Evolutionary conservation across 2,113 vertebrate genomes (phyloP), one percentile per base, ranked within the genome.

Genomic region (Halichoeres trimaculatus): DNA sequence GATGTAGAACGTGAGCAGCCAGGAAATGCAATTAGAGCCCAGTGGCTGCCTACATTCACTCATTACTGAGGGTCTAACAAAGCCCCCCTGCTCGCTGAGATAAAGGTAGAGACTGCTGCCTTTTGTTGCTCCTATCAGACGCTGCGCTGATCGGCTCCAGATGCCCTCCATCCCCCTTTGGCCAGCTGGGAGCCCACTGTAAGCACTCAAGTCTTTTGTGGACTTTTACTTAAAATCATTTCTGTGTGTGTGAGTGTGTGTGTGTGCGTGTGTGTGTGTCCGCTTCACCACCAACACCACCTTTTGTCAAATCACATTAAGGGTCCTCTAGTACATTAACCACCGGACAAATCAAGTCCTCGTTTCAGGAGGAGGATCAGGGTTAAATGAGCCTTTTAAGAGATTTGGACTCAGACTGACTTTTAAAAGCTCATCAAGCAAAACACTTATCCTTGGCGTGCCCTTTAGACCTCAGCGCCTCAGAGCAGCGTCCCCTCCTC

Each of bases 311-410:
- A 91, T 93, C 63, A 87, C 85, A 90, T 91, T 90, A 90, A 86
- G 65, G 55, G 55, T 61, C 74, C 87, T 88, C 81, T 80, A 81
- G 83, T 78, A 91, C 86, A 90, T 93, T 93, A 92, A 91, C 71
- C 74, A 84, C 53, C 17, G 67, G 91, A 90, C 85, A 81, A 91
- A 93, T 92, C 90, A 87, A 84, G 90, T 90, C 81, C 78, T 70
- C 70, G 56, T 91, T 88, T 85, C 60, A 71, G 80, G 51, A 83
- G 87, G 81, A 80, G 78, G 64, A 87, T 69, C 57, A 1, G 76
- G 85, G 89, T 90, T 91, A 90, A 94, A 92, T 87, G 88, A 91
- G 65, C 81, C 90, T 91, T 92, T 92, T 63, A 87, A 43, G 76
- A 81, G 83, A 81, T 86, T 89, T 86, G 84, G 87, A 90, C 67